A percentile compares a stretch with the other conserved stretches of the same genome.
Evolutionary conservation across 2,888 invertebrate species (phyloP).

Genomic region (Saturnia japonica): DNA sequence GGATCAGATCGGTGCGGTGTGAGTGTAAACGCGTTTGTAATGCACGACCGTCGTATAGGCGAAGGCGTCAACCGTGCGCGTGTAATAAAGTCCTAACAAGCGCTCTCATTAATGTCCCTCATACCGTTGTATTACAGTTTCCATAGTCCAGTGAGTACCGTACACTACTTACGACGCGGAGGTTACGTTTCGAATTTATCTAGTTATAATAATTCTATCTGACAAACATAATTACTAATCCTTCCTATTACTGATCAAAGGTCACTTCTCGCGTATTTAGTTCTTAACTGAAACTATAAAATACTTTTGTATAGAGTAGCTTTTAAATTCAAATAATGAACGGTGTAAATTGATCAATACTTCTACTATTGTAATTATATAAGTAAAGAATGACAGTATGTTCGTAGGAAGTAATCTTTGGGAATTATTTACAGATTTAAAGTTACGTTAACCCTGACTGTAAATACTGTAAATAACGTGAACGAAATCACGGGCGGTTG

Average conservation of each 20-base stretch:
- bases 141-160: slow-evolving; percentile 9
- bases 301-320: too few relatives aligned
- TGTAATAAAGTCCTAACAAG: background rate
- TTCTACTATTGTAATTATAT: too few relatives aligned
- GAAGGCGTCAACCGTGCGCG: background rate
- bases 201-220: background rate
- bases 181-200: slow-evolving; percentile 3
- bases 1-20: background rate
- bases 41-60: background rate
- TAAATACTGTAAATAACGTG: too few relatives aligned
- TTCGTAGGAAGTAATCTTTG: too few relatives aligned
- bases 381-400: too few relatives aligned
- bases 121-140: slow-evolving; percentile 11
- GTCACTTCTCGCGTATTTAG: background rate
- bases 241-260: background rate
- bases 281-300: background rate
- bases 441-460: too few relatives aligned
- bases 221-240: background rate
- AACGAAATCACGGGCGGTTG: too few relatives aligned
- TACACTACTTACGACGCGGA: background rate
- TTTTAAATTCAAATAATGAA: too few relatives aligned
- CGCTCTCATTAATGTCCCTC: background rate
- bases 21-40: background rate
- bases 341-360: too few relatives aligned
- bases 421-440: too few relatives aligned